Conservation (phyloP, 2,113 vertebrate species). For the Oriolus oriolus region DNA sequence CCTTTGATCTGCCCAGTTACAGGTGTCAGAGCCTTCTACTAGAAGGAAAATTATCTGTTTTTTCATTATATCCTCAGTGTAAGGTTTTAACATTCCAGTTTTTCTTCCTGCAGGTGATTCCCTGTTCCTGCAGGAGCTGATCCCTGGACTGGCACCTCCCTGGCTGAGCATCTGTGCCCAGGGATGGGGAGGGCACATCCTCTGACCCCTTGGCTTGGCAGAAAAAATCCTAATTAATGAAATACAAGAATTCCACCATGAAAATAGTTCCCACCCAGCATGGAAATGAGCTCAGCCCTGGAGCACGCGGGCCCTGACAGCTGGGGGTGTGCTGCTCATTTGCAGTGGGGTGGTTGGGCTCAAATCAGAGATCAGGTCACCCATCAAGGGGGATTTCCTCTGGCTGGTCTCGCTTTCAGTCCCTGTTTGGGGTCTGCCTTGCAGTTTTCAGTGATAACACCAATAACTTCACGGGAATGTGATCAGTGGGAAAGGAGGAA, state of each 20-base stretch:
- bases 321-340: not conserved
- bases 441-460: not conserved
- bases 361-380: not conserved
- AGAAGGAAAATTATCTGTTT: not conserved
- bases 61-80: not conserved
- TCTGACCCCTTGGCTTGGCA: not conserved
- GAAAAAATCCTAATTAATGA: not conserved
- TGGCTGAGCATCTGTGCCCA: not conserved
- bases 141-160: not conserved
- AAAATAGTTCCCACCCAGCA: constrained; percentile 19
- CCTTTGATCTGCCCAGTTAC: not conserved
- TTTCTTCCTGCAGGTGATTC: not conserved
- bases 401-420: not conserved
- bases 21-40: not conserved
- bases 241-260: not conserved
- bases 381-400: not conserved
- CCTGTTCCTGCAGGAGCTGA: not conserved
- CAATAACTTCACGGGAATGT: not conserved
- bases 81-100: not conserved
- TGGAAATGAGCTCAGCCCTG: constrained; percentile 53
- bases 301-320: not conserved
- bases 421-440: not conserved
- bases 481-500: not conserved
- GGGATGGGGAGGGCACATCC: not conserved
- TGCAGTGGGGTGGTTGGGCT: not conserved